Evolutionary conservation across 2,888 invertebrate genomes (phyloP), one percentile per base, ranked within the genome.

Genomic region (Noctua fimbriata): DNA sequence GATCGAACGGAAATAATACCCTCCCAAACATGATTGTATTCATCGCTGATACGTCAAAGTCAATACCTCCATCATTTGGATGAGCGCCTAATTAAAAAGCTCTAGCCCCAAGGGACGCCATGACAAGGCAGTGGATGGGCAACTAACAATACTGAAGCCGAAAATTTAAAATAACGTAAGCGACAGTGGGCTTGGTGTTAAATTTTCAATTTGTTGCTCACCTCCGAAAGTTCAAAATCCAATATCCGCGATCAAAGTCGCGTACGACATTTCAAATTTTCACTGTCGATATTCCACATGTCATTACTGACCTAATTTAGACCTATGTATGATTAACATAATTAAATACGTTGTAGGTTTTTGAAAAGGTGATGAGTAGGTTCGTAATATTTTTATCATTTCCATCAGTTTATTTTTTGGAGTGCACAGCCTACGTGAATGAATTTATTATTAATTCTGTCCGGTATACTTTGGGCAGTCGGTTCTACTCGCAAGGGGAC

Each of bases 21-120:
- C n/a, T 55, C 32, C 49, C 32, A 69, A 70, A 28, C 6, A 28
- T 14, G 18, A 58, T 41, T 55, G 24, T n/a, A 67, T 67, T 67
- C 44, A 72, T 72, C 14, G 28, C 18, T 52, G 73, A 65, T 44
- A 72, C 28, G 58, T 78, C 82, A 82, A 82, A 79, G 32, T 71
- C 73, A 12, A 79, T 77, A 75, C 79, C 76, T 85, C 36, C 67
- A 73, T 81, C 80, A 83, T 0, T 70, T 49, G 83, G 85, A 83
- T 71, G 52, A 73, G 58, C 60, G 67, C 52, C 79, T 83, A 85
- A 85, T 83, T 86, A 83, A 75, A 81, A 80, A 67, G 24, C 52
- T 73, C n/a, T 63, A 32, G 83, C 86, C 83, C 21, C 60, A 3
- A 72, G 86, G 69, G 84, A 79, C 58, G 21, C 32, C 49, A 71